These are phyloP conservation scores for Anas bahamensis DNA, from an alignment of 2,797 vertebrate species.

Conservation along the genomic window DNA sequence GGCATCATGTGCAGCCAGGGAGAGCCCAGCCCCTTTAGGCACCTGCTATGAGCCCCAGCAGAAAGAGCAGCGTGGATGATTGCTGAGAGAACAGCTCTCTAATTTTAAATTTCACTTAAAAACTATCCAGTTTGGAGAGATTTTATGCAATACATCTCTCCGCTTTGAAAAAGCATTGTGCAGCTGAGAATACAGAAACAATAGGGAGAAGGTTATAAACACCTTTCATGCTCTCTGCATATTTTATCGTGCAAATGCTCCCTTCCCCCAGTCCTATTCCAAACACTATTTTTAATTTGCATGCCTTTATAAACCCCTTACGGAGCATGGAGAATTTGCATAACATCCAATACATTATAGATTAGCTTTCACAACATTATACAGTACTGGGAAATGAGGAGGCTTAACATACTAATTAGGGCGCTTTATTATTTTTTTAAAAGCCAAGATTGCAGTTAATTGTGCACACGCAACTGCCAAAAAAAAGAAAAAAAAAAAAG, in stretches of 20 bases:
- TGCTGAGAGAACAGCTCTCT: not conserved
- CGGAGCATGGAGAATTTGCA: slow-evolving; percentile 56
- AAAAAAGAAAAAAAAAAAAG: not conserved
- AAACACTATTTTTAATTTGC: slow-evolving; percentile 67
- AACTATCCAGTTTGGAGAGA: not conserved
- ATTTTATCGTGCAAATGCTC: slow-evolving; percentile 51
- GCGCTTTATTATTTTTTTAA: slow-evolving; percentile 28
- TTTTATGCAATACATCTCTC: slow-evolving; percentile 21
- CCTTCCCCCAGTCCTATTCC: slow-evolving; percentile 42
- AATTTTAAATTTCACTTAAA: slow-evolving; percentile 39
- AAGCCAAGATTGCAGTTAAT: slow-evolving; percentile 57
- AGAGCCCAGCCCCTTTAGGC: not conserved
- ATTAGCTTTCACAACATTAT: slow-evolving; percentile 71
- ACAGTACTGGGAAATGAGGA: slow-evolving; percentile 67
- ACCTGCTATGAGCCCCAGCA: not conserved
- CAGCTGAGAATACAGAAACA: slow-evolving; percentile 54
- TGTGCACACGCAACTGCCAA: not conserved
- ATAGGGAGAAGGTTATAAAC: slow-evolving; percentile 48
- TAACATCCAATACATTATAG: slow-evolving; percentile 67
- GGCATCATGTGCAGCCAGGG: not conserved
- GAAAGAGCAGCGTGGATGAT: not conserved
- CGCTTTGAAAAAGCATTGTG: slow-evolving; percentile 24
- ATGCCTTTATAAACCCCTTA: slow-evolving; percentile 59
- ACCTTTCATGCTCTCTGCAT: slow-evolving; percentile 18
- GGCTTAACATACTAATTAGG: slow-evolving; percentile 70